Base-by-base conservation (phyloP, 2,888 invertebrate genomes). In the Brenthis daphne region DNA sequence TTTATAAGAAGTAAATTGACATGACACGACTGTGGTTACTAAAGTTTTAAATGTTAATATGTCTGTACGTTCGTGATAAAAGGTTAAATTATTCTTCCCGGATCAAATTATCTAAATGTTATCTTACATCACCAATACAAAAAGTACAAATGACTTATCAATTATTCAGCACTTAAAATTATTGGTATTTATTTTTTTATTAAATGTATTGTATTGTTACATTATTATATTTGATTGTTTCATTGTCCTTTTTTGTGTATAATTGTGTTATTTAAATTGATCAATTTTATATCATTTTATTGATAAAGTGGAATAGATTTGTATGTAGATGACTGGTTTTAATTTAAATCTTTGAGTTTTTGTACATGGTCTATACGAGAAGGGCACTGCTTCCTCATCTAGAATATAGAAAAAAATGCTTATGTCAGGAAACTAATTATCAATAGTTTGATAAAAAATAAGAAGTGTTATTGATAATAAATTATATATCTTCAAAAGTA, bases 81-180 rank as follows among this genome's bases (percentile, higher is more conserved):
- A 57, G 55, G 55, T 65, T 65, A 65, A 65, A 4, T 20, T 6
- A 29, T 57, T 56, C 43, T 64, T 64, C 64, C 64, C 51, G 64
- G 55, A 64, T 54, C 54, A 64, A 48, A 48, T 60, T 60, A 60
- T 60, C 58, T 60, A 50, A 60, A 60, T 60, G 58, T 29, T 60
- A 63, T 63, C 63, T 63, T 63, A 63, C 63, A 63, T 63, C 63
- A 63, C 37, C 53, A 37, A 53, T 53, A 53, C 33, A 63, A 63
- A 63, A 63, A 53, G 48, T 53, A 12, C 47, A 33, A 63, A 60
- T 60, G 58, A 60, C 48, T 58, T 61, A 61, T 61, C 61, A 63
- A 63, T 63, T 63, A 63, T 63, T 16, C 12, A 6, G 13, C 63
- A 63, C 37, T 63, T 53, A 51, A 37, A 51, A 53, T 11, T 48